A percentile compares a stretch with the other conserved stretches of the same genome.
Evolutionary conservation across 2,797 vertebrate genomes (phyloP).

Genomic region (Melanotaenia nigrans): DNA sequence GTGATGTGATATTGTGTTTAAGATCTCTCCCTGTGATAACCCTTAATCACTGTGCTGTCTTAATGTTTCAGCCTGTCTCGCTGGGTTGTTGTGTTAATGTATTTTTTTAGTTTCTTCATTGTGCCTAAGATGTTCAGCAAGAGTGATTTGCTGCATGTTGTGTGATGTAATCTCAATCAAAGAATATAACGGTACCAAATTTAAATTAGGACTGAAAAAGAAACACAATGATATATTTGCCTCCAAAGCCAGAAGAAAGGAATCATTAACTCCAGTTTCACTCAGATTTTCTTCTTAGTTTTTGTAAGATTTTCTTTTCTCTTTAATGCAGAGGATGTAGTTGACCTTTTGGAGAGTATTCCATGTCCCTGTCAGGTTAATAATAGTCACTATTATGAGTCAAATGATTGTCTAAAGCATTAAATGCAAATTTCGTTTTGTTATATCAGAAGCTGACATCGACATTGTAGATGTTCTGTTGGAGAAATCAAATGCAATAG

Average conservation of each 20-base stretch:
- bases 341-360: conserved; percentile 46
- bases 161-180: background rate
- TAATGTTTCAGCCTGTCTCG: no score
- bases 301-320: background rate
- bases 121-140: no score
- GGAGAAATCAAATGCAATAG: background rate
- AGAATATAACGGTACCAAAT: no score
- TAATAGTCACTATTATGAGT: conserved; percentile 32
- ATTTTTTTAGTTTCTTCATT: background rate
- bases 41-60: no score
- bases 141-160: background rate
- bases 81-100: background rate
- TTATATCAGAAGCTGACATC: conserved; percentile 1
- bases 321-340: conserved; percentile 38
- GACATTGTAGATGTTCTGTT: conserved; percentile 2
- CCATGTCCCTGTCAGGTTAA: conserved; percentile 32
- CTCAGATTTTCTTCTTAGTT: background rate
- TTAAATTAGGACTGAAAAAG: background rate
- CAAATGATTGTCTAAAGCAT: conserved; percentile 26
- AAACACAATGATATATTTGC: background rate
- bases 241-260: no score
- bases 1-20: no score
- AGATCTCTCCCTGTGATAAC: no score
- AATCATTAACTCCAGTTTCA: background rate
- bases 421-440: conserved; percentile 7